Conservation (phyloP, 2,888 invertebrate genomes). For the Rhagium mordax region DNA sequence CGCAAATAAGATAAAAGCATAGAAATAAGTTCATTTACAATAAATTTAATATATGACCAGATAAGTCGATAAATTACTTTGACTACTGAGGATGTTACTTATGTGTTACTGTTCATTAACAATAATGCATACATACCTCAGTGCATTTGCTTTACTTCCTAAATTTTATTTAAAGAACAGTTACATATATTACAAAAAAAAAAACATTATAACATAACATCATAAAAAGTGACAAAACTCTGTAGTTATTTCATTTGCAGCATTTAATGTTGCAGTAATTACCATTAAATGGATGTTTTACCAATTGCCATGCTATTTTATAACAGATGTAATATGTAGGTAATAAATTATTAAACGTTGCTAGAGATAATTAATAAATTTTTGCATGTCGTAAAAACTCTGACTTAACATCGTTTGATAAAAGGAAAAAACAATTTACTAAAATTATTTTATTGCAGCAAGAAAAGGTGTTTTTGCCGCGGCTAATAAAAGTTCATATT, state of each 20-base stretch:
- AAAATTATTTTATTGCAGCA: neutral
- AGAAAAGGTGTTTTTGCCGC: neutral
- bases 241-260: conserved; percentile 14
- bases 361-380: neutral
- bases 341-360: conserved; percentile 7
- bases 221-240: neutral
- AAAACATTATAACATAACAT: neutral
- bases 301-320: conserved; percentile 8
- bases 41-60: neutral
- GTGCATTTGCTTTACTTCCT: neutral
- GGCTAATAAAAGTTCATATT: neutral
- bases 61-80: too few species aligned
- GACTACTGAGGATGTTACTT: too few species aligned
- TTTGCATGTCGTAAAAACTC: neutral
- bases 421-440: neutral
- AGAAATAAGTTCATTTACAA: neutral
- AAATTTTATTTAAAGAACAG: neutral
- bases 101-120: too few species aligned
- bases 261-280: conserved; percentile 7
- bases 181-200: neutral
- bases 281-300: conserved; percentile 9
- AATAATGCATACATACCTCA: too few species aligned
- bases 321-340: conserved; percentile 21
- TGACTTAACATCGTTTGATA: neutral
- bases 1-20: neutral